Conservation (phyloP, 2,797 vertebrate genomes). For the Sebastes aleutianus region DNA sequence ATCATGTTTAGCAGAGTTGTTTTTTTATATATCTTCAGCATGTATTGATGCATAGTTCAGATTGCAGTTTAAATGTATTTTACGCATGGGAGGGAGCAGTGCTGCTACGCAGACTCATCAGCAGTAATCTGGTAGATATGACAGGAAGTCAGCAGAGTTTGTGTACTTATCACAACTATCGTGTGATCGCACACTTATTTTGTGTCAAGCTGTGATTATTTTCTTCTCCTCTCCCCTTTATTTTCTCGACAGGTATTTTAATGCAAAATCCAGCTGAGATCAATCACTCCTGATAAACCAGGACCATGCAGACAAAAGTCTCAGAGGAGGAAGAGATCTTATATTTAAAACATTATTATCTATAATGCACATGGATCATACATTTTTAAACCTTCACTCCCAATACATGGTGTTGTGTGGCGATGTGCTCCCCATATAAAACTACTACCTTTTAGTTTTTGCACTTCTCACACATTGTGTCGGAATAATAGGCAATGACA, state of each 20-base stretch:
- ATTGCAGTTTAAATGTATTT: constrained; percentile 25
- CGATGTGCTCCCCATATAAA: constrained; percentile 43
- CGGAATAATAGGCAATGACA: constrained; percentile 67
- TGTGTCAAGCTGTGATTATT: constrained; percentile 23
- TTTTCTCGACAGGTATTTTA: constrained; percentile 34
- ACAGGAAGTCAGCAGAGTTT: constrained; percentile 18
- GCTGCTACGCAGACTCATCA: not conserved
- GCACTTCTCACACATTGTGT: constrained; percentile 33
- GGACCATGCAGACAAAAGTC: constrained; percentile 39
- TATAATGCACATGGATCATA: constrained; percentile 64
- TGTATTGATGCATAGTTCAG: constrained; percentile 31
- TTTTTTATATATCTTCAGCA: constrained; percentile 38
- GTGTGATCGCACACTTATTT: constrained; percentile 9
- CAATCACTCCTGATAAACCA: constrained; percentile 56
- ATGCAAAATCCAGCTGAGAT: constrained; percentile 51
- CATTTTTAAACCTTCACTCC: constrained; percentile 68
- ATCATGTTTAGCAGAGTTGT: constrained; percentile 16
- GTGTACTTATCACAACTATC: not conserved
- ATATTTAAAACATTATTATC: constrained; percentile 77
- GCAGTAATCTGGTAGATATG: constrained; percentile 9
- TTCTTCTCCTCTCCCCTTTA: not conserved
- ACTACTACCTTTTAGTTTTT: constrained; percentile 42
- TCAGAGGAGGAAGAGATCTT: constrained; percentile 57
- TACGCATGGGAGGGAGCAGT: not conserved
- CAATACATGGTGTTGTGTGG: constrained; percentile 38